These are phyloP conservation scores for Gopherus evgoodei DNA, from an alignment of 2,113 vertebrate species.

Conservation along the genomic window DNA sequence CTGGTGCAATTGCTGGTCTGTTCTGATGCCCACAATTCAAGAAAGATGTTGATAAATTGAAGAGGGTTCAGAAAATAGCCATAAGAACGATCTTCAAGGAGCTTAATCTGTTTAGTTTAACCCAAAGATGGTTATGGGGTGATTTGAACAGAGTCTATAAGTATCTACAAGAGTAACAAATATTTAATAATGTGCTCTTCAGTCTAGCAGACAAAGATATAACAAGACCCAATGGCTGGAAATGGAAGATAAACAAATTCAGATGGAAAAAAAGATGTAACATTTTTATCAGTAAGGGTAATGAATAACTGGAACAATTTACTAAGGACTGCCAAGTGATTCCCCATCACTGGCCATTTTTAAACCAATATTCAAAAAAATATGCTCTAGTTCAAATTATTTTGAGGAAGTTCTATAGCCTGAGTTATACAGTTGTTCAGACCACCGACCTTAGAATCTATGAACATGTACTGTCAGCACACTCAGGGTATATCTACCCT, in stretches of 20 bases:
- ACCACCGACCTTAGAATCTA: no score
- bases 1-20: neutral
- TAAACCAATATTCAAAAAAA: no score
- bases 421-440: no score
- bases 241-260: neutral
- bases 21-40: neutral
- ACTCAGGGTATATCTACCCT: no score
- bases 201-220: neutral
- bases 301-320: no score
- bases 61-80: neutral
- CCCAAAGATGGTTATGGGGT: neutral
- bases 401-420: no score
- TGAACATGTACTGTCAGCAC: no score
- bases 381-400: no score
- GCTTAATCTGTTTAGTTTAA: neutral
- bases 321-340: no score
- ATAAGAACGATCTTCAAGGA: neutral
- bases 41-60: neutral
- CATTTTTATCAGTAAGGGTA: no score
- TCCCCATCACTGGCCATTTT: no score
- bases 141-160: neutral
- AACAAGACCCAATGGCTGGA: neutral
- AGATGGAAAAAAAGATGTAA: neutral
- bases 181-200: neutral
- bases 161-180: neutral